These are phyloP conservation scores for Pseudococcus viburni DNA, from an alignment of 2,888 invertebrate genomes.

Conservation along the genomic window DNA sequence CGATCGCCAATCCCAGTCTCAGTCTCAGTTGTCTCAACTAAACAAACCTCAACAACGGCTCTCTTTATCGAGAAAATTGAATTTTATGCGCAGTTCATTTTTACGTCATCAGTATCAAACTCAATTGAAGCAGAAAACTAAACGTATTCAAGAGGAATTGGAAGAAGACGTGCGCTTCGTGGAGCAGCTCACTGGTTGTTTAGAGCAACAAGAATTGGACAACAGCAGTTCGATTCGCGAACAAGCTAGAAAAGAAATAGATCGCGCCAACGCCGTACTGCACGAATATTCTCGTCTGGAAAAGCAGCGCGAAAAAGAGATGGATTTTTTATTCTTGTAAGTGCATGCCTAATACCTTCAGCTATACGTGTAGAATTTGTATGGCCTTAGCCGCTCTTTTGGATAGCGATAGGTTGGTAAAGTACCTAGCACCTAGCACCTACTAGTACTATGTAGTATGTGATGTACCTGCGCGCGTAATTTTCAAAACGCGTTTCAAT, in stretches of 20 bases:
- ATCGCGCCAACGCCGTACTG: slow-evolving; percentile 64
- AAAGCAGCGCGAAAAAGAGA: slow-evolving; percentile 60
- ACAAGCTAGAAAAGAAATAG: slow-evolving; percentile 64
- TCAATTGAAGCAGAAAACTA: slow-evolving; percentile 62
- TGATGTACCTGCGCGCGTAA: not conserved
- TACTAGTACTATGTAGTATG: too few species aligned
- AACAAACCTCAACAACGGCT: too few species aligned
- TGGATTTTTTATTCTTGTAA: slow-evolving; percentile 66
- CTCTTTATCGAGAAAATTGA: too few species aligned
- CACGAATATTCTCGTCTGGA: slow-evolving; percentile 57
- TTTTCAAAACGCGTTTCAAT: not conserved
- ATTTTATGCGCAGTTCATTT: slow-evolving; percentile 52
- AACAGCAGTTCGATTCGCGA: slow-evolving; percentile 24
- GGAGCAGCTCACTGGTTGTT: slow-evolving; percentile 46
- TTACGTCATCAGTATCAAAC: slow-evolving; percentile 65
- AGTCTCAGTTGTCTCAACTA: too few species aligned
- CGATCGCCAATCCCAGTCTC: too few species aligned
- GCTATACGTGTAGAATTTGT: too few species aligned
- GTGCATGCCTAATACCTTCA: too few species aligned
- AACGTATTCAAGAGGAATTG: slow-evolving; percentile 64
- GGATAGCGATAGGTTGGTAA: too few species aligned
- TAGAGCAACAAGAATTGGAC: slow-evolving; percentile 42
- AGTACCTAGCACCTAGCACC: too few species aligned
- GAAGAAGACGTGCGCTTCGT: slow-evolving; percentile 59
- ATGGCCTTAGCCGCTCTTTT: too few species aligned